Percentiles rank a stretch among this genome's conserved stretches.
These are phyloP conservation scores for Rhinichthys klamathensis DNA, from an alignment of 2,113 vertebrate genomes.

Conservation along the genomic window DNA sequence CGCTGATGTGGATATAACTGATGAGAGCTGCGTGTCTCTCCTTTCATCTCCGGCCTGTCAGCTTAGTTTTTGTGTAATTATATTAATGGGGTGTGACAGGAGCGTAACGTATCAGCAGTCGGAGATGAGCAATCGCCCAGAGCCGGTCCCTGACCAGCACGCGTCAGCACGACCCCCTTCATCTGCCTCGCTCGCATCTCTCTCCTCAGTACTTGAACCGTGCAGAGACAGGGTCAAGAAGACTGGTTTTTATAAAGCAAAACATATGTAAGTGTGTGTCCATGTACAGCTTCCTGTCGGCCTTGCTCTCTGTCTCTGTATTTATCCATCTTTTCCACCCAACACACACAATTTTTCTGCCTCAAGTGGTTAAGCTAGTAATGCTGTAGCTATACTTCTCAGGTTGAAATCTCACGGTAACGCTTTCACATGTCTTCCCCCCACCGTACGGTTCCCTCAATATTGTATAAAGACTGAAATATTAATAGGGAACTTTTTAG, in stretches of 20 bases:
- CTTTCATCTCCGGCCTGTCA: slow-evolving; percentile 51
- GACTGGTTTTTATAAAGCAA: slow-evolving; percentile 6
- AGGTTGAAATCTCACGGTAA: slow-evolving; percentile 9
- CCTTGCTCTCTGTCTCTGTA: neutral
- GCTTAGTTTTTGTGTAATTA: slow-evolving; percentile 55
- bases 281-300: neutral
- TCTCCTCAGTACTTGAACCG: slow-evolving; percentile 5
- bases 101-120: slow-evolving; percentile 58
- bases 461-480: slow-evolving; percentile 45
- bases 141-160: neutral
- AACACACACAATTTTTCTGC: neutral
- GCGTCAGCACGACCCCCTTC: slow-evolving; percentile 42
- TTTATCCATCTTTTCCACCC: neutral
- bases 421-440: neutral
- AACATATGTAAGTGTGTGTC: slow-evolving; percentile 22
- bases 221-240: neutral
- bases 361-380: neutral
- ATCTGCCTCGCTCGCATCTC: neutral
- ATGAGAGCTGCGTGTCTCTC: slow-evolving; percentile 48
- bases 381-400: neutral
- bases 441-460: neutral
- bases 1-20: slow-evolving; percentile 60
- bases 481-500: slow-evolving; percentile 24
- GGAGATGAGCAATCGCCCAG: slow-evolving; percentile 53
- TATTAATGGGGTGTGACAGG: slow-evolving; percentile 60